Evolutionary conservation across 2,888 invertebrate species (phyloP).

Genomic region (Ennomos fuscantarius): DNA sequence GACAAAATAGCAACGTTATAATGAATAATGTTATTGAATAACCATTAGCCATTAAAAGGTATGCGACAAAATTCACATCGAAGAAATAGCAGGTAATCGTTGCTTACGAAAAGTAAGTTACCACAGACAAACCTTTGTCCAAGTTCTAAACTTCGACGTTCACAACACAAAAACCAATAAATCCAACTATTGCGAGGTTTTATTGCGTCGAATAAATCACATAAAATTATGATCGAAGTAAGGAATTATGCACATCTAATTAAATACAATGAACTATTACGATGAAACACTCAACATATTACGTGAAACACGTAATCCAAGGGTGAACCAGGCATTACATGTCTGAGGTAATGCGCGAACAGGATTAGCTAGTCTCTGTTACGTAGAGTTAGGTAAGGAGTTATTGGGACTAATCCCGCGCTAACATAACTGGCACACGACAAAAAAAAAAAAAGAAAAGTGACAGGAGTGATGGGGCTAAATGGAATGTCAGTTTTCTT

Average conservation of each 20-base stretch:
- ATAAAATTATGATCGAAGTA: slow-evolving; percentile 11
- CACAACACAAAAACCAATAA: slow-evolving; percentile 21
- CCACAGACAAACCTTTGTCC: slow-evolving; percentile 6
- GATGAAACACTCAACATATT: slow-evolving; percentile 33
- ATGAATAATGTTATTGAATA: neutral
- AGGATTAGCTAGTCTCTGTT: slow-evolving; percentile 52
- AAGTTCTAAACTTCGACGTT: slow-evolving; percentile 19
- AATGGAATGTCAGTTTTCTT: slow-evolving; percentile 14
- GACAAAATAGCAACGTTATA: neutral
- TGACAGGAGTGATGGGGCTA: slow-evolving; percentile 7
- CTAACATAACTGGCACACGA: slow-evolving; percentile 4
- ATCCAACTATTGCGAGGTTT: slow-evolving; percentile 22
- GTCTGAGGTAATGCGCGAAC: slow-evolving; percentile 37
- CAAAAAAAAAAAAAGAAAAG: slow-evolving; percentile 11
- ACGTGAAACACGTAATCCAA: slow-evolving; percentile 41
- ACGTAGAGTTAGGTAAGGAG: slow-evolving; percentile 69
- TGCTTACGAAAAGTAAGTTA: slow-evolving; percentile 11
- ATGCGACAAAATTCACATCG: neutral
- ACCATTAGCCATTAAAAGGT: neutral
- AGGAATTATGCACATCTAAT: slow-evolving; percentile 37
- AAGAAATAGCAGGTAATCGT: slow-evolving; percentile 10
- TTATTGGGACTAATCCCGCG: slow-evolving; percentile 30
- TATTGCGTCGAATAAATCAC: slow-evolving; percentile 8
- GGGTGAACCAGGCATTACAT: slow-evolving; percentile 34
- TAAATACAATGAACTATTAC: slow-evolving; percentile 25